Evolutionary conservation across 2,113 vertebrate genomes (phyloP), one percentile per base, ranked within the genome.

Genomic region (Crotophaga sulcirostris): DNA sequence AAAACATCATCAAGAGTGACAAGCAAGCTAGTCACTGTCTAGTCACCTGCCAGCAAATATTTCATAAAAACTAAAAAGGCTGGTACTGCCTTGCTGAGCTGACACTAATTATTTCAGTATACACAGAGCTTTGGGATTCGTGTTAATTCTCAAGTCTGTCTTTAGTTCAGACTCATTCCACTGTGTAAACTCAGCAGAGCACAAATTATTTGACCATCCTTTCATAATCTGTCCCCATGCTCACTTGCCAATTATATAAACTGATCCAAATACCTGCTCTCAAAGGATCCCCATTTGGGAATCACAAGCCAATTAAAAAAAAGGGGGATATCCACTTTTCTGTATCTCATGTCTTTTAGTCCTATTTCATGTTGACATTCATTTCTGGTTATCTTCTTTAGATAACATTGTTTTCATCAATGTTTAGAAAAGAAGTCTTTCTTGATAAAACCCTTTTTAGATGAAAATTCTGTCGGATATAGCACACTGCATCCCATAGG

Each of bases 181-280:
- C 90, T 96, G 95, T 95, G 95, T 96, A 97, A 97, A 97, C 87
- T 85, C 93, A 93, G 72, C 88, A 95, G 92, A 87, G 93, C 94
- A 92, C 96, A 95, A 97, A 97, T 97, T 96, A 96, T 95, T 97
- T 97, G 94, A 96, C 97, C 93, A 86, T 94, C 90, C 95, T 93
- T 95, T 96, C 95, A 82, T 97, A 96, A 97, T 97, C 95, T 96
- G 85, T 96, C 93, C 92, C 96, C 64, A 73, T 10, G 78, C 91
- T 95, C 70, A 25, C 63, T 95, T 94, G 88, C 94, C 92, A 96
- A 94, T 95, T 97, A 96, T 84, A 94, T 69, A 96, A 97, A 97
- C 64, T 85, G 95, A 97, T 96, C 89, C 96, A 95, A 94, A 96
- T 91, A 93, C 96, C 94, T 95, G 94, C 60, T 97, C 90, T 89